phyloP scores from a whole-genome alignment of 2,797 vertebrate genomes.

The Hippoglossus hippoglossus region DNA sequence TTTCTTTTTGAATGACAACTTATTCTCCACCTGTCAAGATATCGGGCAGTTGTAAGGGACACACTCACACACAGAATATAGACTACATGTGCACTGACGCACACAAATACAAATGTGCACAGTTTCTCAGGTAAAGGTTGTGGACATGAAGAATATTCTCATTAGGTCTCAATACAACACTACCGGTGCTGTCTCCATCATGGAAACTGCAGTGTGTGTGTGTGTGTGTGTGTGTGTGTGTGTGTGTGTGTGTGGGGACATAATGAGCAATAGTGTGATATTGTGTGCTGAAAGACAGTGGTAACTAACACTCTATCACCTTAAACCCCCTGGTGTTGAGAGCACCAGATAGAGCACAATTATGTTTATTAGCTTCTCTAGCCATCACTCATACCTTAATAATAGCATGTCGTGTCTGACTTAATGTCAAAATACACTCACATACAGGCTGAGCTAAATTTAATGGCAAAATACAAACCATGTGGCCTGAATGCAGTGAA shows the following conservation, averaged over 20 bases:
- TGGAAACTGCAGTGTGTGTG: constrained; percentile 12
- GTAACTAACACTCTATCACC: constrained; percentile 64
- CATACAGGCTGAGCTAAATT: constrained; percentile 13
- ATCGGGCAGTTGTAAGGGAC: constrained; percentile 3
- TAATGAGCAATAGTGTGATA: constrained; percentile 67
- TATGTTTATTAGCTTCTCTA: constrained; percentile 62
- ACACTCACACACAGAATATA: neutral
- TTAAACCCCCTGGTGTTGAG: constrained; percentile 53
- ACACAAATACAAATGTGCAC: constrained; percentile 13
- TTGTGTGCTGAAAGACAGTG: constrained; percentile 60
- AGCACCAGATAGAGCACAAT: constrained; percentile 53
- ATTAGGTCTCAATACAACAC: constrained; percentile 65
- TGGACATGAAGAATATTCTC: constrained; percentile 73
- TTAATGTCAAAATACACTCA: constrained; percentile 34
- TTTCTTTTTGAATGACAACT: constrained; percentile 63
- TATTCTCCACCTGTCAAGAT: constrained; percentile 58
- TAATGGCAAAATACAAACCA: constrained; percentile 15
- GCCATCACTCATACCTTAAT: constrained; percentile 62
- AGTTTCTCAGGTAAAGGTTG: constrained; percentile 71
- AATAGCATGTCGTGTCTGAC: constrained; percentile 42
- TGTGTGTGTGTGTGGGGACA: neutral
- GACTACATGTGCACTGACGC: neutral
- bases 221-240: neutral
- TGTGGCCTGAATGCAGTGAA: neutral
- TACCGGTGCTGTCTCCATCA: constrained; percentile 48